Percentiles rank a stretch among this genome's conserved stretches.
phyloP scores from a whole-genome alignment of 2,113 vertebrate genomes.

The Hyperopisus bebe region DNA sequence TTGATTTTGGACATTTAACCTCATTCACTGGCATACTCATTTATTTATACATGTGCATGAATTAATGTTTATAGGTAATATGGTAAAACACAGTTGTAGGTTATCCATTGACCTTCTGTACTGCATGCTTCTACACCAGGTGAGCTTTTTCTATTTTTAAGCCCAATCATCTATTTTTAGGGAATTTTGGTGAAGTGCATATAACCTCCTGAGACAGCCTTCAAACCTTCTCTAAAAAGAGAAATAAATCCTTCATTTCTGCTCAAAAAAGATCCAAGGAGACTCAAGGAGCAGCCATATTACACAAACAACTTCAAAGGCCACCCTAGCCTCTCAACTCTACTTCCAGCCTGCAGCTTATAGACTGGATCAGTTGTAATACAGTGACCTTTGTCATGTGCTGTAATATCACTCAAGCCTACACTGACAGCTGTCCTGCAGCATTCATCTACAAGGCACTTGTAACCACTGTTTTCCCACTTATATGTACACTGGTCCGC shows the following conservation, averaged over 20 bases:
- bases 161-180: background rate
- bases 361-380: background rate
- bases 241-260: too few relatives aligned
- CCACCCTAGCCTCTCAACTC: background rate
- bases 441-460: too few relatives aligned
- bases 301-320: background rate
- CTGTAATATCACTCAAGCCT: background rate
- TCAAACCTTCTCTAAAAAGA: too few relatives aligned
- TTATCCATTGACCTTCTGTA: too few relatives aligned
- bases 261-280: background rate
- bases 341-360: background rate
- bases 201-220: too few relatives aligned
- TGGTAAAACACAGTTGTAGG: too few relatives aligned
- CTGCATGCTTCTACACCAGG: background rate
- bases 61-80: too few relatives aligned
- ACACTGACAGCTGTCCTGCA: background rate
- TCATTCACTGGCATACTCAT: too few relatives aligned
- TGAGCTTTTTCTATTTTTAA: background rate
- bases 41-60: too few relatives aligned
- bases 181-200: background rate
- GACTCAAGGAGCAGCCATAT: background rate
- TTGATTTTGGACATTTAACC: too few relatives aligned
- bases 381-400: background rate
- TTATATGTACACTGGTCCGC: background rate
- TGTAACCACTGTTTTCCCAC: too few relatives aligned